A percentile compares a stretch with the other conserved stretches of the same genome.
These are phyloP conservation scores for Drosophila trapezifrons DNA, from an alignment of 1,140 invertebrate species.

Conservation along the genomic window DNA sequence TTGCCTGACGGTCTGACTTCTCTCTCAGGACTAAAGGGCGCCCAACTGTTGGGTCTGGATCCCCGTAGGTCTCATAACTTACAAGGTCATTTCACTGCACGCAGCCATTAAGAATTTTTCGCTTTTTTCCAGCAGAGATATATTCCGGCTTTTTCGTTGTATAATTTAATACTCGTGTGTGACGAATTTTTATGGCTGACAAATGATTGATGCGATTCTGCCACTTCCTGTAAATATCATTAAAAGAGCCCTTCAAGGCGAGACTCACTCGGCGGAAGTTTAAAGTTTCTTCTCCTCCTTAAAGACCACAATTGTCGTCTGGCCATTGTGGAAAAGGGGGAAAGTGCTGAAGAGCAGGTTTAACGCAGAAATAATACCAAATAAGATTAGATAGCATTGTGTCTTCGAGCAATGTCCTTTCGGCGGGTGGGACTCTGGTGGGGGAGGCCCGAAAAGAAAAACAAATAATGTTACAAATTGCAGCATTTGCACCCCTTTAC, in stretches of 20 bases:
- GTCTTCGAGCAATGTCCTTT: conserved; percentile 53
- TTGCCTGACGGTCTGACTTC: conserved; percentile 40
- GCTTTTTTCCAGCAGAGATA: conserved; percentile 42
- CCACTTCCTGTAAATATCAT: conserved; percentile 79
- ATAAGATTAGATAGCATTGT: conserved; percentile 83
- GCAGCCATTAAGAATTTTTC: conserved; percentile 75
- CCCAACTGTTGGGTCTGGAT: conserved; percentile 30
- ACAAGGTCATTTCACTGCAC: conserved; percentile 77
- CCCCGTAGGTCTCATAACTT: conserved; percentile 59
- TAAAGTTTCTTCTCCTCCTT: conserved; percentile 55
- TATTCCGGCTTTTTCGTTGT: conserved; percentile 47
- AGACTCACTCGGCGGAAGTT: conserved; percentile 21
- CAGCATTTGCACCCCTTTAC: conserved; percentile 78
- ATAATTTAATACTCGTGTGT: conserved; percentile 78
- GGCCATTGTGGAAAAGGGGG: conserved; percentile 13
- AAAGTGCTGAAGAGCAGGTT: conserved; percentile 76
- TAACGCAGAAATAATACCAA: conserved; percentile 80
- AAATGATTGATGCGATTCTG: conserved; percentile 80
- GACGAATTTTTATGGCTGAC: conserved; percentile 83
- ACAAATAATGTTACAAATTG: conserved; percentile 79
- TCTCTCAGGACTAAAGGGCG: conserved; percentile 45
- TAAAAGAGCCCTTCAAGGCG: conserved; percentile 50
- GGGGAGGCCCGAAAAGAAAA: conserved; percentile 40
- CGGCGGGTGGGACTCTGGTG: not conserved
- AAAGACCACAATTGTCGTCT: conserved; percentile 43